A percentile compares a stretch with the other conserved stretches of the same genome.
Conservation (phyloP, 2,113 vertebrate species). For the Erpornis zantholeuca region DNA sequence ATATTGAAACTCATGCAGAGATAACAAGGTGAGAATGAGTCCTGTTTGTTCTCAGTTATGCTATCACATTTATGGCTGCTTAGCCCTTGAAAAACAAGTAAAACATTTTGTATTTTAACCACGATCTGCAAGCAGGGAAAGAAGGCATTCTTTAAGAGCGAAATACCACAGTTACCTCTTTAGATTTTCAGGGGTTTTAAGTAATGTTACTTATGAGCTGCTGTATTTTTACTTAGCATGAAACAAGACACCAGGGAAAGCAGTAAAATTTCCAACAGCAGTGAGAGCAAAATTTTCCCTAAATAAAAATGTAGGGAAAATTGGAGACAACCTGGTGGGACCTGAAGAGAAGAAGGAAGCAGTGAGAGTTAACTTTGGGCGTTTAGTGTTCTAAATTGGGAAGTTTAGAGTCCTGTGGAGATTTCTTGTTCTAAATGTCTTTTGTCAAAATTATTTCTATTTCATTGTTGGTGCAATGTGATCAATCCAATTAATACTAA, state of each 20-base stretch:
- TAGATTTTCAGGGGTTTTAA: background rate
- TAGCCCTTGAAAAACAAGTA: background rate
- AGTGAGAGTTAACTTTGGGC: background rate
- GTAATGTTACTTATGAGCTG: background rate
- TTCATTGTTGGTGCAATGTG: background rate
- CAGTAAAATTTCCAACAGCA: background rate
- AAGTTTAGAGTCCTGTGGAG: background rate
- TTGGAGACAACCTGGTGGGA: background rate
- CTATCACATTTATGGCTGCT: background rate
- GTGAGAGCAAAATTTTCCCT: background rate
- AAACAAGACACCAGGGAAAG: background rate
- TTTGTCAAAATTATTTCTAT: background rate
- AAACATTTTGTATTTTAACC: background rate
- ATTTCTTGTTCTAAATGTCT: background rate
- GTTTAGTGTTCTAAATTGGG: background rate
- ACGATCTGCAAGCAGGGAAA: background rate
- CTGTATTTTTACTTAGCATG: background rate
- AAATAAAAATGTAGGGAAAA: background rate
- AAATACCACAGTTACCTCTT: background rate
- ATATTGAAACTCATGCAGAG: background rate
- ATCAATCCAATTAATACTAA: background rate
- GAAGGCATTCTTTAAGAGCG: background rate
- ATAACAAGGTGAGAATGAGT: background rate
- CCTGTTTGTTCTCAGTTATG: constrained; percentile 22
- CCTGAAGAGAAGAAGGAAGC: background rate